phyloP scores from a whole-genome alignment of 2,888 invertebrate genomes.

The Nomada goodeniana region DNA sequence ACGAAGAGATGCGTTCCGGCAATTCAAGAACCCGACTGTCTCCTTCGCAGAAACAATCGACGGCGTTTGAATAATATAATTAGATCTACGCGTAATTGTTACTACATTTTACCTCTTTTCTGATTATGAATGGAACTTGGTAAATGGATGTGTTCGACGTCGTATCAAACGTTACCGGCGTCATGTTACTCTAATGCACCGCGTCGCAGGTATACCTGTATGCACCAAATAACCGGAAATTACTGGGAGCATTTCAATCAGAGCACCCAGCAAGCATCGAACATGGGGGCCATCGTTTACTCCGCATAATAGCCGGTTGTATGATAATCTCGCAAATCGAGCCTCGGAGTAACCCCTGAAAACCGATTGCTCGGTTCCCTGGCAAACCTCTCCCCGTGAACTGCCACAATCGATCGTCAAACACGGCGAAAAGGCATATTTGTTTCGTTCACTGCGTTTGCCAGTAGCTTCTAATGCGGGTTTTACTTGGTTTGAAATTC shows the following conservation, averaged over 20 bases:
- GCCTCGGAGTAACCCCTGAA: conserved; percentile 48
- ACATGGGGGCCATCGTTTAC: conserved; percentile 73
- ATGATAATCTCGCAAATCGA: conserved; percentile 75
- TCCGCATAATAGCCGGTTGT: conserved; percentile 73
- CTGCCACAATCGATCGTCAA: conserved; percentile 49
- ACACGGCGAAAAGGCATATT: conserved; percentile 40
- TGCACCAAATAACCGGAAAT: conserved; percentile 78
- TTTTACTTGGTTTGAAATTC: neutral
- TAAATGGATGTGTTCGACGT: conserved; percentile 62
- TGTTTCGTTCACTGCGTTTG: conserved; percentile 18
- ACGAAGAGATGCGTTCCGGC: neutral
- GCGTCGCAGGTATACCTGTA: conserved; percentile 69
- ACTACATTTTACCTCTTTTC: conserved; percentile 21
- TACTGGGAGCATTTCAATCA: conserved; percentile 78
- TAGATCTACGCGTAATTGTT: conserved; percentile 16
- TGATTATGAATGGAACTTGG: conserved; percentile 70
- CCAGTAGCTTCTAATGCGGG: conserved; percentile 14
- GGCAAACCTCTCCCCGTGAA: conserved; percentile 36
- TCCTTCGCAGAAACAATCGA: neutral
- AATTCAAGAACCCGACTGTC: neutral
- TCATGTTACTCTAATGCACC: conserved; percentile 69
- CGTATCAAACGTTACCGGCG: conserved; percentile 68
- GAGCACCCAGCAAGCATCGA: conserved; percentile 59
- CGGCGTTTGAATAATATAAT: neutral
- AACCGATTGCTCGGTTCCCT: conserved; percentile 59